Conservation (phyloP, 2,888 invertebrate species). For the Drosophila neotestacea region DNA sequence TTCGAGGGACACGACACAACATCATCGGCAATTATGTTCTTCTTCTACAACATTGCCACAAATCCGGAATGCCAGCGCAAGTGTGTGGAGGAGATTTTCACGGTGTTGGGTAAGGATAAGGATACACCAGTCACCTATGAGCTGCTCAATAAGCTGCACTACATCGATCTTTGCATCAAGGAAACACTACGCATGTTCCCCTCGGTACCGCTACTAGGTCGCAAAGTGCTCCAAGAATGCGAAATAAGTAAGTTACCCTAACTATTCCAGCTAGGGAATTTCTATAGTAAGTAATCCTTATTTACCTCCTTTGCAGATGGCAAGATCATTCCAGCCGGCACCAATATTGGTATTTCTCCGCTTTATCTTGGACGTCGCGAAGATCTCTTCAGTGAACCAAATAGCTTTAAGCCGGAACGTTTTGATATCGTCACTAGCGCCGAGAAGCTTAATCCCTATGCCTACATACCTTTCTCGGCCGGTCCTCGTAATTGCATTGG, state of each 20-base stretch:
- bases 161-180: constrained; percentile 84
- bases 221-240: constrained; percentile 82
- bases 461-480: constrained; percentile 85
- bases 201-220: constrained; percentile 83
- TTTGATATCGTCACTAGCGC: constrained; percentile 80
- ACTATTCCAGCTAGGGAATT: neutral
- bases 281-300: too few species aligned
- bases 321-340: constrained; percentile 83
- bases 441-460: constrained; percentile 83
- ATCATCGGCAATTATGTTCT: constrained; percentile 86
- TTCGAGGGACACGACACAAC: constrained; percentile 88
- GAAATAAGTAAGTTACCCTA: constrained; percentile 80
- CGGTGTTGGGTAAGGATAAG: constrained; percentile 84
- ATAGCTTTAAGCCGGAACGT: constrained; percentile 84
- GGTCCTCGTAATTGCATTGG: constrained; percentile 85
- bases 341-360: constrained; percentile 83
- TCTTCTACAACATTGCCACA: constrained; percentile 86
- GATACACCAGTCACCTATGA: constrained; percentile 80
- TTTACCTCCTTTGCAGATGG: constrained; percentile 71
- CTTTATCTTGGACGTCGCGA: constrained; percentile 79
- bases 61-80: constrained; percentile 86
- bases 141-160: constrained; percentile 81
- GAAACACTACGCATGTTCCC: constrained; percentile 84
- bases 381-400: constrained; percentile 79
- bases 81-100: constrained; percentile 85